A percentile compares a stretch with the other conserved stretches of the same genome.
Conservation (phyloP, 2,888 invertebrate genomes). For the Drosophila mulleri region DNA sequence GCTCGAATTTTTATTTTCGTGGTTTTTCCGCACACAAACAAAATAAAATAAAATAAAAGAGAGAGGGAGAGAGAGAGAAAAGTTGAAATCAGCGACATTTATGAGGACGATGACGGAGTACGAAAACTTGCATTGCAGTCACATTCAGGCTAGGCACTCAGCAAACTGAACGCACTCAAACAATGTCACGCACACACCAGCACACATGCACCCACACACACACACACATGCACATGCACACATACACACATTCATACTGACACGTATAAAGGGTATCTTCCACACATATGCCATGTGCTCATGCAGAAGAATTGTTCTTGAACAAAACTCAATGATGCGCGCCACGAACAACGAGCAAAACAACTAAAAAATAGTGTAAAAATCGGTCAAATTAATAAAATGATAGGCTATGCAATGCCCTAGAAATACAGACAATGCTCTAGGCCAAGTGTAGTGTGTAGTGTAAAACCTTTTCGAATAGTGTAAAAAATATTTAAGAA, state of each 20-base stretch:
- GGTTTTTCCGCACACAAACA: not conserved
- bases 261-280: not conserved
- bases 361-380: conserved; percentile 30
- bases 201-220: conserved; percentile 12
- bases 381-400: not conserved
- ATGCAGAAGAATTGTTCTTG: conserved; percentile 72
- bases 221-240: conserved; percentile 33
- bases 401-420: conserved; percentile 2
- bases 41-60: not conserved
- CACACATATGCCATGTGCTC: conserved; percentile 23
- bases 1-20: conserved; percentile 14
- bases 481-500: no score
- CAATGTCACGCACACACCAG: conserved; percentile 38
- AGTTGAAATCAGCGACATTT: conserved; percentile 54
- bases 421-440: no score
- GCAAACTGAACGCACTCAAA: conserved; percentile 36
- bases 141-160: conserved; percentile 39
- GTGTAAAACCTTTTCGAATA: no score
- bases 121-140: conserved; percentile 62
- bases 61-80: conserved; percentile 7
- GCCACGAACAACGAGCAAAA: conserved; percentile 44
- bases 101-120: conserved; percentile 54
- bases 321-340: conserved; percentile 66
- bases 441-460: no score
- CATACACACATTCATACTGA: conserved; percentile 11